Evolutionary conservation across 2,888 invertebrate genomes (phyloP).

Genomic region (Drepanosiphum platanoidis): DNA sequence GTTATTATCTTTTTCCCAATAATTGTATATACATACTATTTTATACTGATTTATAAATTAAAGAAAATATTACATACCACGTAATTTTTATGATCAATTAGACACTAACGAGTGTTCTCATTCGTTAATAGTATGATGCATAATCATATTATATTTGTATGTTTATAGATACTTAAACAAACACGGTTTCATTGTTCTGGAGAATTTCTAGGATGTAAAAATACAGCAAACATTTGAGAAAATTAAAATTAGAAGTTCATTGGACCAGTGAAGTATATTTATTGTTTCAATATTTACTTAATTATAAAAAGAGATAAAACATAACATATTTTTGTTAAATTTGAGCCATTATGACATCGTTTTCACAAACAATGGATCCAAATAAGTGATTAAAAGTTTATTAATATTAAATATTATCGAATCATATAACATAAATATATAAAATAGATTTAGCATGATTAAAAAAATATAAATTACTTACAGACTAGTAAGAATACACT

Average conservation of each 20-base stretch:
- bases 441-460: slow-evolving; percentile 5
- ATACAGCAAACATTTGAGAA: not conserved
- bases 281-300: not conserved
- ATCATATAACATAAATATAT: slow-evolving; percentile 11
- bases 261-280: not conserved
- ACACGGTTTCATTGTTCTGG: too few relatives aligned
- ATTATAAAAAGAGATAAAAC: not conserved
- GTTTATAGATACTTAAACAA: too few relatives aligned
- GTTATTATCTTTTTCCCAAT: not conserved
- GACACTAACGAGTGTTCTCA: too few relatives aligned
- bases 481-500: slow-evolving; percentile 12
- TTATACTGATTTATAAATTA: not conserved
- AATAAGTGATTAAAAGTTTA: slow-evolving; percentile 2
- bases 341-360: not conserved
- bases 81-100: not conserved
- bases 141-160: too few relatives aligned
- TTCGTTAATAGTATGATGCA: too few relatives aligned
- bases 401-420: slow-evolving; percentile 19
- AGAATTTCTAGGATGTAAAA: not conserved
- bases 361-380: not conserved
- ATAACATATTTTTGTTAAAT: not conserved
- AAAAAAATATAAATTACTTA: slow-evolving; percentile 43
- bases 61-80: not conserved
- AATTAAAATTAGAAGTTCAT: not conserved
- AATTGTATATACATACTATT: not conserved